Evolutionary conservation across 2,113 vertebrate genomes (phyloP), one percentile per base, ranked within the genome.

Genomic region (Otis tarda): DNA sequence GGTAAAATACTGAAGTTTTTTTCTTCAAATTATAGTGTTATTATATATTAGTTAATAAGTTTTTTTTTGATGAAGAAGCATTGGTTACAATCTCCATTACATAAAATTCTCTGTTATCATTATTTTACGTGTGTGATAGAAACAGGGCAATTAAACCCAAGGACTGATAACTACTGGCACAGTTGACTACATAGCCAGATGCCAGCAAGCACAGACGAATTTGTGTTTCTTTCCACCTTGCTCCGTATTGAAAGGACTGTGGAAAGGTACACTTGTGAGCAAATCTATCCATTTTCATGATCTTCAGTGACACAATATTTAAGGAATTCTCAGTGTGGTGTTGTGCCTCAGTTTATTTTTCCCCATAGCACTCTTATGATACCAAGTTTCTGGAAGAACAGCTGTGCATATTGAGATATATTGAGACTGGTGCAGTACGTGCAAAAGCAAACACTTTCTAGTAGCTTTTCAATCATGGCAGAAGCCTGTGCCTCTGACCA

Each of bases 81-180:
- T 71, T 82, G 79, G 55, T 73, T 93, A 82, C 68, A 90, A 67
- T 94, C 80, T 81, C 91, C 68, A 89, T 91, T 94, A 88, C 80
- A 86, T 73, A 82, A 96, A 96, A 94, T 81, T 93, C 45, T 95
- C 71, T 91, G 87, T 96, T 95, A 95, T 89, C 81, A 79, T 91
- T 97, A 91, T 94, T 97, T 87, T 87, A 94, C 47, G 14, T 52
- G 60, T 91, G 81, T 92, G 76, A 70, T 70, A 95, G 69, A 96
- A 94, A 85, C 53, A 89, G 11, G 3, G 4, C 19, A 61, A 41
- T 79, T 79, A 74, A 94, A 95, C 33, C 68, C 53, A 80, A 64
- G 74, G 59, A 86, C 52, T 93, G 73, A 80, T 37, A 5, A 31
- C 41, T 73, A 33, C 23, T 16, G 6, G 6, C 18, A 49, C 8